Evolutionary conservation across 1,140 invertebrate genomes (phyloP).

Genomic region (Drosophila arawakana): DNA sequence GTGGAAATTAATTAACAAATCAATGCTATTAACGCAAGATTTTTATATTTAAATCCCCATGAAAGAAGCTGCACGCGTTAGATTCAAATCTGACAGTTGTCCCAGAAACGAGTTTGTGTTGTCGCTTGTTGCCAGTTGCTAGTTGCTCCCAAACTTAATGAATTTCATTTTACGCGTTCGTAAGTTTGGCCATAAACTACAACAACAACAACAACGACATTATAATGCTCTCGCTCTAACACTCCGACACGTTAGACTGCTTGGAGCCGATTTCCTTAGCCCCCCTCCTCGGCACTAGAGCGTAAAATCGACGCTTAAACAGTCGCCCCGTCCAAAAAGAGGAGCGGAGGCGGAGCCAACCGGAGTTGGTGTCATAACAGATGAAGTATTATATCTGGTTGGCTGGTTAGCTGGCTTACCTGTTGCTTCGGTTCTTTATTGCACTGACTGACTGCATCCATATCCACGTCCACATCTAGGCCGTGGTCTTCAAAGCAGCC

Average conservation of each 20-base stretch:
- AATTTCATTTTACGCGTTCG: conserved; percentile 47
- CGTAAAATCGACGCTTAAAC: conserved; percentile 11
- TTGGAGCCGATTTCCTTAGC: conserved; percentile 54
- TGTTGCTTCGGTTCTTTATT: conserved; percentile 37
- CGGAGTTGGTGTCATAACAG: conserved; percentile 24
- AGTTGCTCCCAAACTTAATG: conserved; percentile 29
- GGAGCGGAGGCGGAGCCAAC: neutral
- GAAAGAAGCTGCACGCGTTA: conserved; percentile 22
- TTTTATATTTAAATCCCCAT: conserved; percentile 25
- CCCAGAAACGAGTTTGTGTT: conserved; percentile 39
- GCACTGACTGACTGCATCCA: conserved; percentile 14
- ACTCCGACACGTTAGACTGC: conserved; percentile 54
- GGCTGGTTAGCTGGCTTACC: conserved; percentile 22
- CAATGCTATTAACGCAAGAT: conserved; percentile 14
- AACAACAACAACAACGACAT: conserved; percentile 13
- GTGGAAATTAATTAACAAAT: conserved; percentile 48
- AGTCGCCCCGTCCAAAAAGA: neutral
- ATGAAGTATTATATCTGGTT: neutral
- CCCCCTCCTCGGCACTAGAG: neutral
- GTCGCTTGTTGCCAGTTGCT: conserved; percentile 20
- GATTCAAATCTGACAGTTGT: neutral
- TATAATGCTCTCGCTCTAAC: conserved; percentile 30
- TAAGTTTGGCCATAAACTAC: conserved; percentile 42
- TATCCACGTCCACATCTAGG: conserved; percentile 10
- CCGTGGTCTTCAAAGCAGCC: conserved; percentile 39